Percentiles rank a stretch among this genome's conserved stretches.
These are phyloP conservation scores for Graphium colonna DNA, from an alignment of 2,888 invertebrate species.

Conservation along the genomic window DNA sequence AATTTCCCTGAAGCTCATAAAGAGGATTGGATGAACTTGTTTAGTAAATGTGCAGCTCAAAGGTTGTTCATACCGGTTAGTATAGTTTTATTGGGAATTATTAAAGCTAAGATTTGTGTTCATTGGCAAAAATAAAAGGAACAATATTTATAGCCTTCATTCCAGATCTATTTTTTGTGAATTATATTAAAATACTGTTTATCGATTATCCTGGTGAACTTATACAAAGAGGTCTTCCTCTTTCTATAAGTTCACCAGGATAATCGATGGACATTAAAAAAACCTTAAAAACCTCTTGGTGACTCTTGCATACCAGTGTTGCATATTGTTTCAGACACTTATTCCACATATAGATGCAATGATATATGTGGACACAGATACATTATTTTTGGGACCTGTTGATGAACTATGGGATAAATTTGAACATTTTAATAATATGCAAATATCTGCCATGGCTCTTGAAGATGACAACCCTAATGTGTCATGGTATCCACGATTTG, in stretches of 20 bases:
- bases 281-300: too few species aligned
- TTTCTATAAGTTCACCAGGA: too few species aligned
- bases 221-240: too few species aligned
- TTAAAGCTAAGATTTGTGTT: too few species aligned
- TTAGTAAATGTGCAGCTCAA: constrained; percentile 97
- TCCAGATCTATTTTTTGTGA: too few species aligned
- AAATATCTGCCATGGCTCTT: constrained; percentile 92
- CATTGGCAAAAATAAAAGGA: too few species aligned
- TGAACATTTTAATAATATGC: constrained; percentile 88
- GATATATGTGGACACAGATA: constrained; percentile 96
- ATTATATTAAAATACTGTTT: too few species aligned
- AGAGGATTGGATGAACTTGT: constrained; percentile 92
- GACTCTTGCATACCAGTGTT: background rate
- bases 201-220: too few species aligned
- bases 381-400: constrained; percentile 90
- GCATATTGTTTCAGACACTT: constrained; percentile 82
- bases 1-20: constrained; percentile 88
- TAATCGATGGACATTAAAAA: too few species aligned
- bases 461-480: constrained; percentile 96
- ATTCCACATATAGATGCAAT: constrained; percentile 89
- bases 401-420: constrained; percentile 93
- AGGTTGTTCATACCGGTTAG: constrained; percentile 95
- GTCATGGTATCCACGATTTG: constrained; percentile 98
- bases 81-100: too few species aligned
- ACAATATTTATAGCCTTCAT: too few species aligned